Evolutionary conservation across 1,140 invertebrate species (phyloP).

Genomic region (Drosophila equinoxialis): DNA sequence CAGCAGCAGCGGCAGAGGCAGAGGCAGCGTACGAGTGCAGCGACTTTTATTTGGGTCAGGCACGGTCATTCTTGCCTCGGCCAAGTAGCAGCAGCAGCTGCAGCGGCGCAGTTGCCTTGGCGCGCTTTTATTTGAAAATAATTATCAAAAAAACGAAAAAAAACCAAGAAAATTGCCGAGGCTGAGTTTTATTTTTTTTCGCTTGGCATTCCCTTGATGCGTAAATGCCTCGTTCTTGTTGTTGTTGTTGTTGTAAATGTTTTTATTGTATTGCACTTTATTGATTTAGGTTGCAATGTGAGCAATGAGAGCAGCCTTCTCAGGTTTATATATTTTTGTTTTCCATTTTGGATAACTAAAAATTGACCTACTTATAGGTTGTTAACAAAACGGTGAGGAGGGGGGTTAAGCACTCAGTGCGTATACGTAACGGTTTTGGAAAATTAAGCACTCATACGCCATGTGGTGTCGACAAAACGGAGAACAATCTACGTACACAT

Average conservation of each 20-base stretch:
- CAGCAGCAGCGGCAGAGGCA: conserved; percentile 9
- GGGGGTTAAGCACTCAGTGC: neutral
- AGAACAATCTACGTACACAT: neutral
- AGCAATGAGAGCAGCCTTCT: conserved; percentile 11
- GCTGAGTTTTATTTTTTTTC: conserved; percentile 22
- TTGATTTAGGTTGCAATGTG: neutral
- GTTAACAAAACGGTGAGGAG: neutral
- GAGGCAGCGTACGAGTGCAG: conserved; percentile 69
- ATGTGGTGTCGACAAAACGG: neutral
- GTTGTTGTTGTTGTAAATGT: conserved; percentile 1
- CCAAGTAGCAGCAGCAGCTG: conserved; percentile 42
- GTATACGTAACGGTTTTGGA: neutral
- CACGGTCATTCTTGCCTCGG: conserved; percentile 83
- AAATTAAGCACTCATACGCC: neutral
- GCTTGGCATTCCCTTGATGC: conserved; percentile 39
- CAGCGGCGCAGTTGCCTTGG: conserved; percentile 62
- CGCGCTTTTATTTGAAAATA: conserved; percentile 73
- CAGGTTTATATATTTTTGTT: conserved; percentile 9
- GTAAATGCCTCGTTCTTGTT: neutral
- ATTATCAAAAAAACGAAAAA: conserved; percentile 53
- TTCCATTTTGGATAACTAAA: neutral
- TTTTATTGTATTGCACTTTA: conserved; percentile 12
- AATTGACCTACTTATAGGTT: conserved; percentile 2
- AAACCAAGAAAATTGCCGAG: conserved; percentile 38
- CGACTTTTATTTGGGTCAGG: conserved; percentile 84